These are phyloP conservation scores for Apolygus lucorum DNA, from an alignment of 1,140 invertebrate species.

Conservation along the genomic window DNA sequence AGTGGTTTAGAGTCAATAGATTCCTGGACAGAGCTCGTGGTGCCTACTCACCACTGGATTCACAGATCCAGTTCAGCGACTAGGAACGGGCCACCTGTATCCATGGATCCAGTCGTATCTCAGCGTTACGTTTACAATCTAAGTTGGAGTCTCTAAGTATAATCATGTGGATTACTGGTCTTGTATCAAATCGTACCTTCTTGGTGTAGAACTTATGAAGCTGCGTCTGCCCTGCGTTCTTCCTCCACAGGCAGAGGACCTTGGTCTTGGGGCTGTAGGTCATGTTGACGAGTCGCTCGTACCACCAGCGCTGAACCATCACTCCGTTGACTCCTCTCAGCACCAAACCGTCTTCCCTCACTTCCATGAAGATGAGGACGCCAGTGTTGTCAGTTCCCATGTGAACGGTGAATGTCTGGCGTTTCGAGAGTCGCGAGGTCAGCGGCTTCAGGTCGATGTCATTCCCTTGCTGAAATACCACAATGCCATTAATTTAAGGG, in stretches of 20 bases:
- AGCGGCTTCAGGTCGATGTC: constrained; percentile 93
- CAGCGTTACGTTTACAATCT: too few species aligned
- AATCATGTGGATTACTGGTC: too few species aligned
- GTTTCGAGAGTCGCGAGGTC: constrained; percentile 81
- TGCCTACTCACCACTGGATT: too few species aligned
- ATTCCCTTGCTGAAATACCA: constrained; percentile 67
- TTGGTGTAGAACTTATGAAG: constrained; percentile 98
- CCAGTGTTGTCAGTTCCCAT: constrained; percentile 82
- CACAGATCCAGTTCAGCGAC: too few species aligned
- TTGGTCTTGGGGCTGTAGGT: constrained; percentile 98
- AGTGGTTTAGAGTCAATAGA: too few species aligned
- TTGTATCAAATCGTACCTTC: too few species aligned
- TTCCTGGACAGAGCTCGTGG: too few species aligned
- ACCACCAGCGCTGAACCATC: constrained; percentile 98
- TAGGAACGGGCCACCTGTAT: too few species aligned
- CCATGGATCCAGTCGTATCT: too few species aligned
- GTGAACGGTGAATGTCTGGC: constrained; percentile 97
- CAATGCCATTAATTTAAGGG: background rate
- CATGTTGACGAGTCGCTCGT: constrained; percentile 97
- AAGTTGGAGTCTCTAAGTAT: too few species aligned
- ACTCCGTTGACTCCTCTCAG: constrained; percentile 78
- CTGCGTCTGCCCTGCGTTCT: constrained; percentile 81
- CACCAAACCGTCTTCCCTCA: constrained; percentile 39
- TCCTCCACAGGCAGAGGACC: constrained; percentile 90
- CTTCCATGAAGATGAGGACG: constrained; percentile 93